These are phyloP conservation scores for Brachionus sp. DNA, from an alignment of 1,140 invertebrate genomes.

Conservation along the genomic window DNA sequence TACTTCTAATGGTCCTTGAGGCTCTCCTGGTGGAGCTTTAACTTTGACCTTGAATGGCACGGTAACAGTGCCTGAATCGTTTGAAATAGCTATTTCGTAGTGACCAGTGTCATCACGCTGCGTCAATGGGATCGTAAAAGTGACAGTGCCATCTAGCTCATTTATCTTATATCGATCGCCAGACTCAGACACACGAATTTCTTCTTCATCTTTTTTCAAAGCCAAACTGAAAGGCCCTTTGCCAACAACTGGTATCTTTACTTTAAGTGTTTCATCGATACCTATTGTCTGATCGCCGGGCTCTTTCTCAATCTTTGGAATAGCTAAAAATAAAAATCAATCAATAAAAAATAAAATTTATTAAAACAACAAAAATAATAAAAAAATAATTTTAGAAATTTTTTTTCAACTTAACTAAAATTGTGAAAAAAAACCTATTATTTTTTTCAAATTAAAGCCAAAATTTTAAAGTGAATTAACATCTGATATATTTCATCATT, in stretches of 20 bases:
- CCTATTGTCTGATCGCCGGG: conserved; percentile 53
- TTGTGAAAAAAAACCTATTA: too few relatives aligned
- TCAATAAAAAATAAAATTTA: too few relatives aligned
- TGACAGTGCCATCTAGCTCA: conserved; percentile 36
- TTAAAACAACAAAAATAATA: too few relatives aligned
- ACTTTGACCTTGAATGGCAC: conserved; percentile 46
- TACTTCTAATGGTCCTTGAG: conserved; percentile 42
- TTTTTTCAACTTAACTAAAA: too few relatives aligned
- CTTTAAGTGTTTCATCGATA: conserved; percentile 58
- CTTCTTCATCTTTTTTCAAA: conserved; percentile 78
- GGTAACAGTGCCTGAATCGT: conserved; percentile 16
- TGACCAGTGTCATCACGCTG: conserved; percentile 40
- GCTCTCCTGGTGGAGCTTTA: conserved; percentile 39
- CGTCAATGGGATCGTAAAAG: conserved; percentile 5
- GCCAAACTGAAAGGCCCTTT: conserved; percentile 82
- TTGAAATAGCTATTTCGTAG: conserved; percentile 34
- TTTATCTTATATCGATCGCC: conserved; percentile 45
- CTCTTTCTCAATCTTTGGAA: conserved; percentile 31
- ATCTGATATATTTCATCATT: too few relatives aligned
- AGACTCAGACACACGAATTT: conserved; percentile 70
- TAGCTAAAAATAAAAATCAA: conserved; percentile 17
- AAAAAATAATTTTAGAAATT: too few relatives aligned
- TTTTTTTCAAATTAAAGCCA: too few relatives aligned
- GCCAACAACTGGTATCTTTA: conserved; percentile 65
- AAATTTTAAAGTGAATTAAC: too few relatives aligned